Base-by-base conservation (phyloP, 2,113 vertebrate genomes). In the Pangasianodon gigas region DNA sequence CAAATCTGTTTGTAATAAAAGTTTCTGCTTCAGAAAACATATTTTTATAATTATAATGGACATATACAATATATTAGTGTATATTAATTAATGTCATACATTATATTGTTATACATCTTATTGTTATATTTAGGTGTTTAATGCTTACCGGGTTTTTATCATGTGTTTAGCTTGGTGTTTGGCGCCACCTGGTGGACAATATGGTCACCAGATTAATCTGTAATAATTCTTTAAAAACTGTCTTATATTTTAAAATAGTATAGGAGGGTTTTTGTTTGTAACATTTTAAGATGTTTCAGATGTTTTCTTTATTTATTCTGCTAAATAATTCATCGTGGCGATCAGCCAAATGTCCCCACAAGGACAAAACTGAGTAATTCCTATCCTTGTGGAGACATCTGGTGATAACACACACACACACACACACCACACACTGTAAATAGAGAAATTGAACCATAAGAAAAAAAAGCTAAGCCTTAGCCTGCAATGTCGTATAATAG, bases 101-200 rank as follows among this genome's bases (percentile, higher is more conserved):
- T 75, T 74, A 2, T 37, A 6, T 74, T 69, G 3, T 21, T 74
- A 26, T 62, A 1, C 2, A 62, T 6, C 24, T 26, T 69, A 69
- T 74, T 74, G 1, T 19, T 74, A 8, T 74, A 41, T 5, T 75
- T 26, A 26, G 11, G 10, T 51, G 77, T 80, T 44, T 37, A 24
- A 46, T 3, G 37, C 19, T 77, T 8, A 29, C 10, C 1, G 24
- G 24, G 24, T 37, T 37, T 46, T 26, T 9, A 13, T 77, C 74
- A 18, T 7, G 41, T 77, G 10, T 46, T 29, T 29, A 80, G 11
- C 77, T 18, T 85, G 24, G 41, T 85, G 44, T 85, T 85, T 67
- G 60, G 56, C 10, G 84, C 44, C 84, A 85, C 60, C 84, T 85
- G 51, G 48, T 81, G 79, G 79, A 51, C 21, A 79, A 44, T 2